A percentile compares a stretch with the other conserved stretches of the same genome.
These are phyloP conservation scores for Paracentrotus lividus DNA, from an alignment of 53 echinoderm and acorn worm genomes.

Conservation along the genomic window DNA sequence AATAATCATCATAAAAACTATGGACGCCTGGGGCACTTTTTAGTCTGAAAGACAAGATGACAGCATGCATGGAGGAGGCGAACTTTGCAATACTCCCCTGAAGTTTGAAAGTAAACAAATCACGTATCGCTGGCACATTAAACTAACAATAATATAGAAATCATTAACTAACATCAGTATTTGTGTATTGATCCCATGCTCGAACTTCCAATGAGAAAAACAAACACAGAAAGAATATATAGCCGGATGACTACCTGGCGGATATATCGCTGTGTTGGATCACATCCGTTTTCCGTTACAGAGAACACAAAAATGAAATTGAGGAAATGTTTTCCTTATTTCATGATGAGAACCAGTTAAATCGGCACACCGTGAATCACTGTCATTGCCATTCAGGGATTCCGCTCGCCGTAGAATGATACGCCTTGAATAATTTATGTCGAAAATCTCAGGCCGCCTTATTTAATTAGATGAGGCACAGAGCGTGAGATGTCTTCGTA, in stretches of 20 bases:
- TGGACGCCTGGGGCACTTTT: too few species aligned
- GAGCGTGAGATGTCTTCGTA: background rate
- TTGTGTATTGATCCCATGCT: background rate
- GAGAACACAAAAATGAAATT: background rate
- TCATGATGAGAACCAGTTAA: background rate
- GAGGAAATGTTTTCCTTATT: background rate
- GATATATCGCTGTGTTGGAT: too few species aligned
- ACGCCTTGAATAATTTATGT: constrained; percentile 7
- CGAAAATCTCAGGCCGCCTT: constrained; percentile 8
- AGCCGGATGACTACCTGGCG: background rate
- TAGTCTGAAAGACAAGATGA: too few species aligned
- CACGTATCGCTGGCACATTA: background rate
- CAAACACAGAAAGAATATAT: background rate
- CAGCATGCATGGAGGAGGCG: too few species aligned
- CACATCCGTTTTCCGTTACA: background rate
- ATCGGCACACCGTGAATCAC: background rate
- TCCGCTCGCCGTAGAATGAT: background rate
- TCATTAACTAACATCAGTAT: background rate
- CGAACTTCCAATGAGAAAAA: background rate
- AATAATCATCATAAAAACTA: too few species aligned
- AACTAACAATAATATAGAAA: background rate
- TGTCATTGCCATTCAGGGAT: background rate
- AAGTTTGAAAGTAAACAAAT: background rate
- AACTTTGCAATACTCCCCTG: too few species aligned
- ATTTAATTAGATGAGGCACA: background rate